Percentiles rank a stretch among this genome's conserved stretches.
Conservation (phyloP, 2,113 vertebrate genomes). For the Corvus cornix region DNA sequence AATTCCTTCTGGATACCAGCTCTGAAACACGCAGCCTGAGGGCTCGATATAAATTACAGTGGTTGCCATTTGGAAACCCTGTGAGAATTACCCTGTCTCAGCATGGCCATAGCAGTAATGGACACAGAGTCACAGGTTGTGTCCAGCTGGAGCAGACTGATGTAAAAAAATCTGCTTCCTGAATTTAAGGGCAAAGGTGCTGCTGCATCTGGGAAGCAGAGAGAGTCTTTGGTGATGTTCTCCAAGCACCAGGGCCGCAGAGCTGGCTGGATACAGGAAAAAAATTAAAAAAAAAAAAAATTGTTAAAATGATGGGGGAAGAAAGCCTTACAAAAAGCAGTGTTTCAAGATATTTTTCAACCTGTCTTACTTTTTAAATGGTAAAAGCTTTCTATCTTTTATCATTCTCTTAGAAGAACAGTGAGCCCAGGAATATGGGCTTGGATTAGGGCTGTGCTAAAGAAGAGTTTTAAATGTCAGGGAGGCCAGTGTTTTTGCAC, state of each 20-base stretch:
- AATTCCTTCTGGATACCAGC: not conserved
- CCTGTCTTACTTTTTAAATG: not conserved
- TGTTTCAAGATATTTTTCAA: not conserved
- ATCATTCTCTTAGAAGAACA: not conserved
- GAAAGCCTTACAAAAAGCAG: not conserved
- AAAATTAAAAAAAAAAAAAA: not conserved
- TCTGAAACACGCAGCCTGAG: not conserved
- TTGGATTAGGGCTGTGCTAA: not conserved
- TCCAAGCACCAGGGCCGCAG: not conserved
- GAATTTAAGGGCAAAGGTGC: not conserved
- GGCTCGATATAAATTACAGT: not conserved
- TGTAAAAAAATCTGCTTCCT: not conserved
- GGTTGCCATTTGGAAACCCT: not conserved
- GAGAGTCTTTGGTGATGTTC: not conserved
- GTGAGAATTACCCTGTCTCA: not conserved
- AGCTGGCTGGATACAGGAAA: not conserved
- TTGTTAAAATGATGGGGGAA: not conserved
- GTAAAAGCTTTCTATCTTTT: not conserved
- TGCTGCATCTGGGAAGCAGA: not conserved
- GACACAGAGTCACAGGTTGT: not conserved
- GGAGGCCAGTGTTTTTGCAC: not conserved
- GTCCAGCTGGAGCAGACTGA: not conserved
- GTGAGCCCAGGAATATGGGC: not conserved
- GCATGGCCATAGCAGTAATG: not conserved
- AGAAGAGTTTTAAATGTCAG: not conserved